Conservation (phyloP, 2,797 vertebrate species). For the Xyrichtys novacula region DNA sequence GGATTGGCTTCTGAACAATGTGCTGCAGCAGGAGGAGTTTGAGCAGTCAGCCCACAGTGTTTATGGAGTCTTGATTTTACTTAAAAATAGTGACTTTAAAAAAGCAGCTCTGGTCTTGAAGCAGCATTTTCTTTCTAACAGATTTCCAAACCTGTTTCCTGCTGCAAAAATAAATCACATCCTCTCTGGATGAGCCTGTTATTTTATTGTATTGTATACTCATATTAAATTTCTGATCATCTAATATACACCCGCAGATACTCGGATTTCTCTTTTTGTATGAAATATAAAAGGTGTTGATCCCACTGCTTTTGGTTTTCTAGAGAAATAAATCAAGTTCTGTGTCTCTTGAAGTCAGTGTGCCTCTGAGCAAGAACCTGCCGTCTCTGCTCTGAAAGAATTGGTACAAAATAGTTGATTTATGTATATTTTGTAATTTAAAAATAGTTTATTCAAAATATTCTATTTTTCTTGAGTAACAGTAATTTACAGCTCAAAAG, state of each 20-base stretch:
- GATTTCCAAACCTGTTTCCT: not conserved
- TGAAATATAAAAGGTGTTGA: not conserved
- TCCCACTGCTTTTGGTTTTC: not conserved
- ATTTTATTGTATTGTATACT: not conserved
- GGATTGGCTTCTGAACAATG: not conserved
- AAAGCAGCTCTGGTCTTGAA: not conserved
- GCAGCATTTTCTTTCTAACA: not conserved
- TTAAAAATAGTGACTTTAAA: not conserved
- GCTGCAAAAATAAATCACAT: not conserved
- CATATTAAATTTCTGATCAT: not conserved
- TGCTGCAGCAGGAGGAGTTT: not conserved
- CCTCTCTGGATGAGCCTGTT: not conserved
- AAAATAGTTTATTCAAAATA: too few relatives aligned
- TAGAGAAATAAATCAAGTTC: too few relatives aligned
- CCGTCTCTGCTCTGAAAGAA: not conserved
- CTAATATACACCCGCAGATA: not conserved
- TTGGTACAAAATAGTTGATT: too few relatives aligned
- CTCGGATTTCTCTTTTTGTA: not conserved
- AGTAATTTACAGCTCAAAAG: too few relatives aligned
- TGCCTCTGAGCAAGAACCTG: slow-evolving; percentile 4
- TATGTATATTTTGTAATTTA: too few relatives aligned
- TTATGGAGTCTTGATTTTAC: not conserved
- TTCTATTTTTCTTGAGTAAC: too few relatives aligned
- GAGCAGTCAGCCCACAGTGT: not conserved
- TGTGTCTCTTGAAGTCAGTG: not conserved